Evolutionary conservation across 2,797 vertebrate genomes (phyloP), one percentile per base, ranked within the genome.

Genomic region (Dendrocincla tyrannina): DNA sequence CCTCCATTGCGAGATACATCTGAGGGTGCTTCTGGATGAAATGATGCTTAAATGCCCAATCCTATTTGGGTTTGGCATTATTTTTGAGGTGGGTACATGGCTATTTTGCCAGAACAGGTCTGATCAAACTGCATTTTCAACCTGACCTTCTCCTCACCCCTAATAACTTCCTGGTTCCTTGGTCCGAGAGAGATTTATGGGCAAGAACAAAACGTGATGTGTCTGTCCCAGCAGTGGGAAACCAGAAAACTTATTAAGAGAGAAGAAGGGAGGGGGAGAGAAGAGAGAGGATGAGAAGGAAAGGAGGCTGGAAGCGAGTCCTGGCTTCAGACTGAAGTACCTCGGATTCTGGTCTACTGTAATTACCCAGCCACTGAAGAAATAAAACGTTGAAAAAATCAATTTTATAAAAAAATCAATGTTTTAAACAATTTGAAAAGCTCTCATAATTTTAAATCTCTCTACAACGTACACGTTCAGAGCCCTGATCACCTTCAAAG

Each of bases 391-490:
- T 92, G 91, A 91, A 93, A 97, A 97, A 97, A 97, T 97, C 97
- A 93, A 98, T 98, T 98, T 97, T 94, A 97, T 97, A 93, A 97
- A 97, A 97, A 97, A 98, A 98, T 97, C 97, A 97, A 98, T 98
- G 93, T 97, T 97, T 98, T 97, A 98, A 98, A 97, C 97, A 96
- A 96, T 96, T 96, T 95, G 95, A 98, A 97, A 96, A 95, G 94
- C 94, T 95, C 93, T 96, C 92, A 88, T 98, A 94, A 98, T 97
- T 98, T 97, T 97, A 97, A 98, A 97, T 96, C 94, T 96, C 35
- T 73, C 95, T 84, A 49, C 68, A 72, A 59, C 27, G 91, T 95
- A 86, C 32, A 30, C 5, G 37, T 95, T 96, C 94, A 84, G 93
- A 95, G 89, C 94, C 77, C 83, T 69, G 95, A 95, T 97, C 97